Evolutionary conservation across 2,888 invertebrate species (phyloP), one percentile per base, ranked within the genome.

Genomic region (Cremastobaeus sp.): DNA sequence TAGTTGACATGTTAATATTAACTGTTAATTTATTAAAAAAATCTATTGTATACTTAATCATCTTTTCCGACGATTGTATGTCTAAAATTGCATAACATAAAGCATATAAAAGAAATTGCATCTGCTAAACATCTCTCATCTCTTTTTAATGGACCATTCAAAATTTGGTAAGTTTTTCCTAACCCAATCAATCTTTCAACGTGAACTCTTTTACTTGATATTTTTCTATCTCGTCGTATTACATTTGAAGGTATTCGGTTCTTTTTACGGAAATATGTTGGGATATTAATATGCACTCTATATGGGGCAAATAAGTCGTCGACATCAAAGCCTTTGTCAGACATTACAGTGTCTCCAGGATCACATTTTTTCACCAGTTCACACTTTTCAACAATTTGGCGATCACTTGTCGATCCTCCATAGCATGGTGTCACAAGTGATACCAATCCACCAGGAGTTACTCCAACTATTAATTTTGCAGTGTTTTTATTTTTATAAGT

Each of bases 401-500:
- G 25, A 25, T 25, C 25, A 25, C 25, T 25, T 3, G 25, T 25
- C 3, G 25, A 25, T 25, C 8, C 8, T 5, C 25, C 25, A 25
- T 5, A 25, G 8, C 4, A 5, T 25, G 25, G 8, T 3, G 25
- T 5, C 3, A 25, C 25, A 8, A 5, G 8, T 8, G 25, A 25
- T 25, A 25, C 25, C 25, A 25, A 25, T 25, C 8, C 25, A 25
- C 25, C 8, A 5, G 25, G 8, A 8, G 4, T 25, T 3, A 8
- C 25, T 5, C 25, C 25, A 25, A 25, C 25, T 8, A 25, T 50
- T 25, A 79, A 76, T 62, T 78, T 77, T 15, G 76, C 21, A 2
- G 79, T 79, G 18, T 54, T 76, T 35, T 66, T 65, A 35, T 79
- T 76, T 54, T 79, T 76, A 45, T 79, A 78, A 0, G 75, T 68